Evolutionary conservation across 2,888 invertebrate genomes (phyloP), one percentile per base, ranked within the genome.

Genomic region (Himalopsyche anomala): DNA sequence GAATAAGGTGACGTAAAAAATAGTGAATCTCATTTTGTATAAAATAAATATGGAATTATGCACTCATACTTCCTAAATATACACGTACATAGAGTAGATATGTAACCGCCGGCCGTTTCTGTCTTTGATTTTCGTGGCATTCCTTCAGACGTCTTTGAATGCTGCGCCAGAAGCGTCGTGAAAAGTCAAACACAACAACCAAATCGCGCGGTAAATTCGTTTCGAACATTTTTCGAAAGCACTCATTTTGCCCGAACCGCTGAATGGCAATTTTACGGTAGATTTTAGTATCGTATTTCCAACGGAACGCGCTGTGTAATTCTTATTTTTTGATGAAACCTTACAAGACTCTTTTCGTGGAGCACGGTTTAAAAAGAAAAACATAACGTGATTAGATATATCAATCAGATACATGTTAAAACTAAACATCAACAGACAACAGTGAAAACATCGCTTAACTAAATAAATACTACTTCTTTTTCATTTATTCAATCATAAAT

Each of bases 71-170:
- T 74, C 19, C 11, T 74, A 74, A 12, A 36, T 74, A 62, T 74
- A 74, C 15, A 74, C 15, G 11, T 15, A 74, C 6, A 62, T 19
- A 19, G 11, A 12, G 38, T 74, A 74, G 11, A 15, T 36, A 62
- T 36, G 74, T 36, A 74, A 4, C 28, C 36, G 36, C 36, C 36
- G 15, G 36, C 12, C 19, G 36, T 74, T 74, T 74, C 36, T 74
- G 74, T 74, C 74, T 74, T 74, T 74, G 62, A 15, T 62, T 62
- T 62, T 62, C 62, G 62, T 62, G 74, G 74, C 74, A 36, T 74
- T 74, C 36, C 74, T 74, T 74, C 74, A 74, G 74, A 74, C 74
- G 28, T 74, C 74, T 74, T 74, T 74, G 74, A 36, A 74, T 74
- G 74, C 8, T 74, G 74, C 5, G 74, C 74, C 12, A 5, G 74